These are phyloP conservation scores for Manacus vitellinus DNA, from an alignment of 2,113 vertebrate species.

Conservation along the genomic window DNA sequence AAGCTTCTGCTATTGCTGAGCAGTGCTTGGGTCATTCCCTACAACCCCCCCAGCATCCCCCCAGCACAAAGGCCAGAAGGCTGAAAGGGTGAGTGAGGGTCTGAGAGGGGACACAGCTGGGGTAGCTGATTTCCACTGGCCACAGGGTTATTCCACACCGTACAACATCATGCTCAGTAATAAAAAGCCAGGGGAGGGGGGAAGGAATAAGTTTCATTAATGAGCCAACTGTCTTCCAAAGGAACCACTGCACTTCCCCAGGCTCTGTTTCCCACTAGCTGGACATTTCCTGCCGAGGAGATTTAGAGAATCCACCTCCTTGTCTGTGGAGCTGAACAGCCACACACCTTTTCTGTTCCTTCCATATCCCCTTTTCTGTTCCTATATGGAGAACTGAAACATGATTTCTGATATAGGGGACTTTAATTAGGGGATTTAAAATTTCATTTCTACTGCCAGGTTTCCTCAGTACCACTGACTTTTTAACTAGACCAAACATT, in stretches of 20 bases:
- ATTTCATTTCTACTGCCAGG: background rate
- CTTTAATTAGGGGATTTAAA: background rate
- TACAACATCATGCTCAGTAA: background rate
- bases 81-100: background rate
- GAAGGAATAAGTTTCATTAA: background rate
- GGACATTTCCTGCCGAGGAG: background rate
- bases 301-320: background rate
- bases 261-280: background rate
- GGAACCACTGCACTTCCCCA: background rate
- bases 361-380: background rate
- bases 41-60: rapidly evolving
- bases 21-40: background rate
- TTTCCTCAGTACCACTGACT: background rate
- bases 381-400: background rate
- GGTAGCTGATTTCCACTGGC: background rate
- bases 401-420: background rate
- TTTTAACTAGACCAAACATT: background rate
- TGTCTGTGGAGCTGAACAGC: background rate
- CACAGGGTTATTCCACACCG: too few species aligned
- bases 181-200: rapidly evolving
- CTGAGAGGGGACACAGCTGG: background rate
- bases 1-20: background rate
- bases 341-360: background rate
- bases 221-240: background rate
- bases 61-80: background rate